Evolutionary conservation across 2,113 vertebrate genomes (phyloP), one percentile per base, ranked within the genome.

Genomic region (Motacilla alba): DNA sequence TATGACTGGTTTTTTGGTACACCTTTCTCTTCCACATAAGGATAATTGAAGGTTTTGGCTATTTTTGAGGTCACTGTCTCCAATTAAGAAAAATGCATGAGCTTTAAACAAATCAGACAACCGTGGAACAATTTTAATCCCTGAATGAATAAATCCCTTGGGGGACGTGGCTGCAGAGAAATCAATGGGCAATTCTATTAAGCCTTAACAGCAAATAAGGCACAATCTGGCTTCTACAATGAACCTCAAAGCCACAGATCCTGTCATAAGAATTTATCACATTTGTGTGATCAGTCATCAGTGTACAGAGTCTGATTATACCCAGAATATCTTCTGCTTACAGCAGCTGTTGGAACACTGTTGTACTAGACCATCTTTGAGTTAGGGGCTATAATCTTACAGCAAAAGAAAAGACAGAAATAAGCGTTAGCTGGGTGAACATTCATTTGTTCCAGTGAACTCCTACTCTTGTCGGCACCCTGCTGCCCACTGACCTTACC

Each of bases 111-210:
- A 81, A 88, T 89, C 89, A 91, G 79, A 87, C 86, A 83, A 92
- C 87, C 73, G 41, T 96, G 66, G 94, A 94, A 96, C 58, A 73
- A 96, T 94, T 91, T 95, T 97, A 95, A 94, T 94, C 92, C 86
- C 73, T 84, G 66, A 87, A 87, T 94, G 93, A 92, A 76, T 75
- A 76, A 91, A 94, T 90, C 77, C 77, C 93, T 87, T 78, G 82
- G 87, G 92, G 85, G 67, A 77, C 67, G 49, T 88, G 66, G 77
- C 73, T 90, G 63, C 56, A 87, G 28, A 93, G 77, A 67, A 89
- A 62, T 94, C 91, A 94, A 47, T 66, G 78, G 82, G 78, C 89
- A 94, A 88, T 91, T 94, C 92, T 92, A 74, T 95, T 96, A 93
- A 90, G 87, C 85, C 81, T 94, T 94, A 95, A 75, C 86, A 93